Base-by-base conservation (phyloP, 2,113 vertebrate species). In the Saguinus imperator region DNA sequence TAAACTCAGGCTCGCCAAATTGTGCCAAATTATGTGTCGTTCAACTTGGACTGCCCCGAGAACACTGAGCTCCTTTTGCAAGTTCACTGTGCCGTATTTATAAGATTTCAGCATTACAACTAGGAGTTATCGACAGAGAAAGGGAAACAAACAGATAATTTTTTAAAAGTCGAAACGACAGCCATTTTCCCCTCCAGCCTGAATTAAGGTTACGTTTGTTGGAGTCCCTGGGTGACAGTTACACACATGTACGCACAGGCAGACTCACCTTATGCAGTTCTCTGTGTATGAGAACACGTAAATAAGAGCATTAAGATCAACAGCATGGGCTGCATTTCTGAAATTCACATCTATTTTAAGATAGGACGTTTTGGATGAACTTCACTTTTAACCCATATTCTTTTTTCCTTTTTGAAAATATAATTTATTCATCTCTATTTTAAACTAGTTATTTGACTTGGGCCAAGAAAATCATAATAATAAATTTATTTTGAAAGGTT, bases 41-140 rank as follows among this genome's bases (percentile, higher is more conserved):
- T 98, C 98, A 98, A 89, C 96, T 98, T 96, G 89, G 96, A 92
- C 93, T 87, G 89, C 96, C 81, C 52, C 3, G 92, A 98, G 98
- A 98, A 98, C 98, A 98, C 96, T 97, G 90, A 98, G 93, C 90
- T 98, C 95, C 97, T 98, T 98, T 98, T 98, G 86, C 85, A 73
- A 94, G 97, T 91, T 95, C 97, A 96, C 98, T 98, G 95, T 52
- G 91, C 94, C 37, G 43, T 86, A 96, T 90, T 98, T 98, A 79
- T 98, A 89, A 16, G 61, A 97, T 93, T 97, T 96, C 75, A 95
- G 96, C 93, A 52, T 89, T 95, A 96, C 9, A 37, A 97, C 96
- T 35, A 86, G 91, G 83, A 94, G 94, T 96, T 97, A 98, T 92
- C 90, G 89, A 14, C 58, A 79, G 90, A 97, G 87, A 94, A 94